Conservation (phyloP, 2,113 vertebrate species). For the Pseudonaja textilis region DNA sequence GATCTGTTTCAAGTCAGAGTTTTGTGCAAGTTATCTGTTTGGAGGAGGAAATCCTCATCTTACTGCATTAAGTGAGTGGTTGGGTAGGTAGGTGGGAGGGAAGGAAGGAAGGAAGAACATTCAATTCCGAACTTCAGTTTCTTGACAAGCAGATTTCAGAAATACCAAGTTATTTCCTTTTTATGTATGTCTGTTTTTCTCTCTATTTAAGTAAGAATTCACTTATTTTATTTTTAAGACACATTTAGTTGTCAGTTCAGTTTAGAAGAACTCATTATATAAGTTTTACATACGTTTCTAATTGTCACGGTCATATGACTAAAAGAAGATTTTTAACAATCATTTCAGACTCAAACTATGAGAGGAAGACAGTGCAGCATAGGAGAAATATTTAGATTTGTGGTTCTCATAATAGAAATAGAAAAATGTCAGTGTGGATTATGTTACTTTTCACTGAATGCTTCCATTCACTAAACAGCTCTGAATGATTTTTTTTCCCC, state of each 20-base stretch:
- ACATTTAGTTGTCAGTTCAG: not conserved
- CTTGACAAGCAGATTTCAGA: not conserved
- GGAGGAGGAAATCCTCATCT: not conserved
- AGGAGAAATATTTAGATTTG: conserved; percentile 23
- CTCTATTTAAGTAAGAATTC: not conserved
- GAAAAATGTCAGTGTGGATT: conserved; percentile 49
- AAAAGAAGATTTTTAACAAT: not conserved
- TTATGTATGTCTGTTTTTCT: not conserved
- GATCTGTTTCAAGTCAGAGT: not conserved
- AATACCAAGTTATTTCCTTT: not conserved
- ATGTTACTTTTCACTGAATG: conserved; percentile 44
- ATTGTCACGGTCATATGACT: not conserved
- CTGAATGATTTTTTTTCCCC: conserved; percentile 26
- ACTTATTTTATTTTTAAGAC: not conserved
- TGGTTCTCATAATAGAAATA: conserved; percentile 41
- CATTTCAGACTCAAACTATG: conserved; percentile 11
- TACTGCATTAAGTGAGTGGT: not conserved
- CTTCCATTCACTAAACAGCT: conserved; percentile 51
- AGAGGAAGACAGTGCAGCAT: not conserved
- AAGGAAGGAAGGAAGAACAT: not conserved
- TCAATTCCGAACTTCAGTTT: not conserved
- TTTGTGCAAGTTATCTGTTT: not conserved
- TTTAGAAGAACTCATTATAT: not conserved
- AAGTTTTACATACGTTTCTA: not conserved
- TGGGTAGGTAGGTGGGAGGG: no score